Conservation (phyloP, 2,797 vertebrate genomes). For the Dallia pectoralis region DNA sequence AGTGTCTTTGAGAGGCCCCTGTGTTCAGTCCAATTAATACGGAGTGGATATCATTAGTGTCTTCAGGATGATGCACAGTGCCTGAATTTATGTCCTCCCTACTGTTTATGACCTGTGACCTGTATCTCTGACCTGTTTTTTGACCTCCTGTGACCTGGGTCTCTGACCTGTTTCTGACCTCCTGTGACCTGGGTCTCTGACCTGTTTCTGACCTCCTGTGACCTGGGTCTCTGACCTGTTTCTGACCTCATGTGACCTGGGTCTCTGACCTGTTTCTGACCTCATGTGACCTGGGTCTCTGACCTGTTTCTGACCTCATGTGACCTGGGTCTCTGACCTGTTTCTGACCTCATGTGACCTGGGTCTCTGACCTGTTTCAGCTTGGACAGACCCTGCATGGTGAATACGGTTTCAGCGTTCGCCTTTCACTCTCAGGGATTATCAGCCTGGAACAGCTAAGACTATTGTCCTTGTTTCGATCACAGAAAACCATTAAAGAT, state of each 20-base stretch:
- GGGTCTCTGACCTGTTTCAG: background rate
- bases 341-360: background rate
- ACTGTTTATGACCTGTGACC: background rate
- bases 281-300: background rate
- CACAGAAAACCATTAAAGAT: background rate
- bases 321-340: background rate
- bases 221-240: background rate
- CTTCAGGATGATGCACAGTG: background rate
- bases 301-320: background rate
- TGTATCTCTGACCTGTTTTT: background rate
- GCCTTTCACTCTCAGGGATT: background rate
- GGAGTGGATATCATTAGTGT: background rate
- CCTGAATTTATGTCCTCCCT: background rate
- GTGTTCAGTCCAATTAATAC: background rate
- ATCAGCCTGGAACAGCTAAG: background rate
- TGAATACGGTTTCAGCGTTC: background rate
- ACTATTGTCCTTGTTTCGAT: slow-evolving; percentile 1
- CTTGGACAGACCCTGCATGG: background rate
- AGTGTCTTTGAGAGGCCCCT: background rate
- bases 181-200: background rate
- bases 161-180: background rate
- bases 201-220: background rate
- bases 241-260: background rate
- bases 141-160: background rate
- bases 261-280: background rate